These are phyloP conservation scores for Pseudorhombus dupliciocellatus DNA, from an alignment of 2,113 vertebrate genomes.

Conservation along the genomic window DNA sequence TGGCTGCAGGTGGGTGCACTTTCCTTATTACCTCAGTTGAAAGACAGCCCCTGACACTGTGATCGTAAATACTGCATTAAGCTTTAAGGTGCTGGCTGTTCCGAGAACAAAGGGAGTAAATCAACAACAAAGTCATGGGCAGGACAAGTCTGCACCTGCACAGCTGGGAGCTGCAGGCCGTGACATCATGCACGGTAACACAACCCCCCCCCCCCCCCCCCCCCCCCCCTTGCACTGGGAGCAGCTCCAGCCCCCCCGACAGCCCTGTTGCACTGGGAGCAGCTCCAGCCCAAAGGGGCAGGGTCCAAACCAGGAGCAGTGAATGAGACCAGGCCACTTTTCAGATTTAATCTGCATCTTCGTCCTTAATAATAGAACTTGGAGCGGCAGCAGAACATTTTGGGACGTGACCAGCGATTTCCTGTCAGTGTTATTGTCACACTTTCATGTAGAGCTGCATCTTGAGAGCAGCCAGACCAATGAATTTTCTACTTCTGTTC, in stretches of 20 bases:
- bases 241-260: constrained; percentile 35
- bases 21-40: constrained; percentile 9
- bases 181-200: constrained; percentile 54
- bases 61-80: constrained; percentile 50
- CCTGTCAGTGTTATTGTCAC: constrained; percentile 42
- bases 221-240: constrained; percentile 22
- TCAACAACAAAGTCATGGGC: constrained; percentile 59
- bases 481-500: constrained; percentile 51
- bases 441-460: constrained; percentile 41
- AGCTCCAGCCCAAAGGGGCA: constrained; percentile 14
- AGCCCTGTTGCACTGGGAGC: constrained; percentile 21
- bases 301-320: background rate
- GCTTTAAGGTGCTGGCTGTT: constrained; percentile 37
- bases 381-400: constrained; percentile 13
- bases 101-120: constrained; percentile 59
- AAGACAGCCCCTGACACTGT: constrained; percentile 40
- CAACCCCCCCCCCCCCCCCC: constrained; percentile 42
- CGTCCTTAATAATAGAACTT: constrained; percentile 8
- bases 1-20: background rate
- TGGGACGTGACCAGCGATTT: constrained; percentile 10
- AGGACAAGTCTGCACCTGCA: constrained; percentile 67
- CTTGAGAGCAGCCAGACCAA: constrained; percentile 46
- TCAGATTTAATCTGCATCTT: background rate
- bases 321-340: background rate
- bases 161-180: constrained; percentile 47